Conservation (phyloP, 2,888 invertebrate species). For the Diachrysia chrysitis region DNA sequence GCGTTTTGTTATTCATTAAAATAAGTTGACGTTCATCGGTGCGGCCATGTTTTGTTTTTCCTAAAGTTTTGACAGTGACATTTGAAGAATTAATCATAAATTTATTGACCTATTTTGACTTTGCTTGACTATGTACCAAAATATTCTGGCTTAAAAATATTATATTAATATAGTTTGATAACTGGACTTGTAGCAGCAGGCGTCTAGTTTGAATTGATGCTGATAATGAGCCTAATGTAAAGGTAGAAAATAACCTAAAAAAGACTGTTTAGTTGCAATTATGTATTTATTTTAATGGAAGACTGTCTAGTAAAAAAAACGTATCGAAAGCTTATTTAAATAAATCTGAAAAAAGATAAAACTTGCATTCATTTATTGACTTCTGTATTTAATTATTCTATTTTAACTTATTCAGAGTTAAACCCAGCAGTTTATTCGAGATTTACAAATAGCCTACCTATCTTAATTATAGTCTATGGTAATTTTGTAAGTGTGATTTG, state of each 20-base stretch:
- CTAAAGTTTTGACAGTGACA: conserved; percentile 1
- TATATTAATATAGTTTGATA: no score
- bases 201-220: not conserved
- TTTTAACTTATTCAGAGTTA: not conserved
- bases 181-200: no score
- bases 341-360: no score
- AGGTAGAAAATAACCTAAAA: no score
- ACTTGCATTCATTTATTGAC: no score
- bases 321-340: no score
- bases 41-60: not conserved
- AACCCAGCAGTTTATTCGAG: not conserved
- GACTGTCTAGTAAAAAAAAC: no score
- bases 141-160: no score
- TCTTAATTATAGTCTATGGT: not conserved
- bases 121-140: not conserved
- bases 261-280: no score
- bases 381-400: no score
- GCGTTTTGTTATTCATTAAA: conserved; percentile 9
- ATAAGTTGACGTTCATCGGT: not conserved
- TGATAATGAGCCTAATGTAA: no score
- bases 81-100: not conserved
- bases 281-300: no score
- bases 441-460: not conserved
- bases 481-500: not conserved
- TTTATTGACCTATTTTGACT: not conserved